Base-by-base conservation (phyloP, 2,113 vertebrate genomes). In the Xyliphius kryptos region DNA sequence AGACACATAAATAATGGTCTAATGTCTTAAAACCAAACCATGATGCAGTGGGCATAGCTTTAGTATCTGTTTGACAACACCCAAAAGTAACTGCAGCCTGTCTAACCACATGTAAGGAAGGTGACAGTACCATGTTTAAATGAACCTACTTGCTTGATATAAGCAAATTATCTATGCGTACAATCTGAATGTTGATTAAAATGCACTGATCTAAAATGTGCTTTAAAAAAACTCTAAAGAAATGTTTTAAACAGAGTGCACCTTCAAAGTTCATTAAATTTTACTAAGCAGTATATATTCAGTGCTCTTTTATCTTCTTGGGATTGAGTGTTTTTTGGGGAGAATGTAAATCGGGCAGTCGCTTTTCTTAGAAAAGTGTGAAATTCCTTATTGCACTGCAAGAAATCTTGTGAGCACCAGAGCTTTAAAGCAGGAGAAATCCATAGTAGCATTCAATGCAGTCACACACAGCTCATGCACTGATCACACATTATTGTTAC, bases 371-470 rank as follows among this genome's bases (percentile, higher is more conserved):
- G 44, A 12, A 68, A 37, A 51, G 41, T 68, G 57, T 17, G 51
- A 82, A 83, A 82, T 79, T 86, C 69, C 67, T 66, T 61, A 68
- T 20, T 57, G 63, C 67, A 69, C 63, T 77, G 79, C 56, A 67
- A 80, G 50, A 87, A 87, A 44, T 83, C 74, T 83, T 68, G 75
- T 15, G 53, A 60, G 64, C 17, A 55, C 70, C 72, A 67, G 64
- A 80, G 75, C 8, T 70, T 56, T 11, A 47, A 41, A 51, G 53
- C 41, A 17, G 12, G 48, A 44, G 63, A 26, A 16, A 70, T 78
- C 73, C 67, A 56, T 74, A 72, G 56, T 63, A 53, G 69, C 26
- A 12, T 6, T 50, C 17, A 47, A 56, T 38, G 52, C 63, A 57
- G 65, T 59, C 43, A 70, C 77, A 76, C 36, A 74, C 26, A 72